Percentiles rank a stretch among this genome's conserved stretches.
These are phyloP conservation scores for Chelonia mydas DNA, from an alignment of 2,797 vertebrate species.

Conservation along the genomic window DNA sequence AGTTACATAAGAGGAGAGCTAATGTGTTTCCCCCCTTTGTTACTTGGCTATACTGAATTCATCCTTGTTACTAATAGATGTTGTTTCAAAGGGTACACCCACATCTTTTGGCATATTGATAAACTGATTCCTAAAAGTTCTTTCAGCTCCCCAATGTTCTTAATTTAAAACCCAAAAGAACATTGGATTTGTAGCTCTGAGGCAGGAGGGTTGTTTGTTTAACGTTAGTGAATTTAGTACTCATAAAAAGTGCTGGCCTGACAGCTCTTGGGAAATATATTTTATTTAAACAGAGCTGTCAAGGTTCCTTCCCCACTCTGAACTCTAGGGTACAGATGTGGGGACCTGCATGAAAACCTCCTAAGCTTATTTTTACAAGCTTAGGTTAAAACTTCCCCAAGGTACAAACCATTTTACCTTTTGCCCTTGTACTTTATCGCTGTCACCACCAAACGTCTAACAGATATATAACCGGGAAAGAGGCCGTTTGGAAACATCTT, in stretches of 20 bases:
- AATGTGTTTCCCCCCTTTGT: accelerated
- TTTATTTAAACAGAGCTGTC: neutral
- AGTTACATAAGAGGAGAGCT: conserved; percentile 38
- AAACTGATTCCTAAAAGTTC: neutral
- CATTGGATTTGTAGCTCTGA: neutral
- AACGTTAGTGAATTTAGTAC: neutral
- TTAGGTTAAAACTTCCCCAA: no score
- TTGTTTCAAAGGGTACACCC: neutral
- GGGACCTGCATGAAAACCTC: no score
- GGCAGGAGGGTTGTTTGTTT: neutral
- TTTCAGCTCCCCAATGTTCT: neutral
- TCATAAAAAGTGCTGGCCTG: neutral
- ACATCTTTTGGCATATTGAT: neutral
- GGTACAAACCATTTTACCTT: no score
- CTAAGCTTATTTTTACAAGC: no score
- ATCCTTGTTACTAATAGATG: accelerated
- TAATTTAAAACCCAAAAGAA: neutral
- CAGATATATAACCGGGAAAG: no score
- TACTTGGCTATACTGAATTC: neutral
- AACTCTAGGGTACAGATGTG: no score
- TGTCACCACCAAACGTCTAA: no score
- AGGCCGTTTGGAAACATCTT: no score
- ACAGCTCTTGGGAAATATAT: neutral
- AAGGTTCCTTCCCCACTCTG: no score
- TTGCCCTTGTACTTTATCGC: no score